phyloP scores from a whole-genome alignment of 2,113 vertebrate species.

The Hypanus sabinus region DNA sequence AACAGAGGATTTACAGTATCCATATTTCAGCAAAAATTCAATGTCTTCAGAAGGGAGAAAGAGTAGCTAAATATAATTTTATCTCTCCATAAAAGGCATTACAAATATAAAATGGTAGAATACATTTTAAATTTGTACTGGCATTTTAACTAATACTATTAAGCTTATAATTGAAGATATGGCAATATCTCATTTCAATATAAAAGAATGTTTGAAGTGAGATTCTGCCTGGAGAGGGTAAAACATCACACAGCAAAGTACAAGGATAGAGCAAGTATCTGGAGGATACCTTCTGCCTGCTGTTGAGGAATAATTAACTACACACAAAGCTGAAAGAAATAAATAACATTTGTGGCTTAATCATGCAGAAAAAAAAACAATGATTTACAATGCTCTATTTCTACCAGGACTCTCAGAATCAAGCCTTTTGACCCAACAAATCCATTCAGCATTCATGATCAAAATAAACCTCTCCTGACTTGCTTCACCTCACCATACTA shows the following conservation, averaged over 20 bases:
- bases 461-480: background rate
- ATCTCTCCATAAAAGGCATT: background rate
- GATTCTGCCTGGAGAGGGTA: background rate
- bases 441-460: background rate
- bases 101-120: conserved; percentile 10
- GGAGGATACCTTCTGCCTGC: background rate
- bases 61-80: too few relatives aligned
- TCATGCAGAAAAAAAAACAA: background rate
- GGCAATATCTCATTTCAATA: background rate
- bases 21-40: background rate
- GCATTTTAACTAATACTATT: background rate
- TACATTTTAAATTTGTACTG: background rate
- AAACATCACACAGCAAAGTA: background rate
- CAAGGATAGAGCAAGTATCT: background rate
- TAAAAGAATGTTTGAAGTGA: background rate
- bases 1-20: background rate
- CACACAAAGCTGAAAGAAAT: background rate
- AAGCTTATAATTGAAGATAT: background rate
- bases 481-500: background rate
- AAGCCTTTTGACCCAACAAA: background rate
- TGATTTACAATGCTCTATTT: background rate
- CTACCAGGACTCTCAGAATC: background rate
- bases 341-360: background rate
- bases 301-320: background rate
- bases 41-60: background rate